A percentile compares a stretch with the other conserved stretches of the same genome.
phyloP scores from a whole-genome alignment of 1,140 invertebrate genomes.

The Pogonomyrmex californicus region DNA sequence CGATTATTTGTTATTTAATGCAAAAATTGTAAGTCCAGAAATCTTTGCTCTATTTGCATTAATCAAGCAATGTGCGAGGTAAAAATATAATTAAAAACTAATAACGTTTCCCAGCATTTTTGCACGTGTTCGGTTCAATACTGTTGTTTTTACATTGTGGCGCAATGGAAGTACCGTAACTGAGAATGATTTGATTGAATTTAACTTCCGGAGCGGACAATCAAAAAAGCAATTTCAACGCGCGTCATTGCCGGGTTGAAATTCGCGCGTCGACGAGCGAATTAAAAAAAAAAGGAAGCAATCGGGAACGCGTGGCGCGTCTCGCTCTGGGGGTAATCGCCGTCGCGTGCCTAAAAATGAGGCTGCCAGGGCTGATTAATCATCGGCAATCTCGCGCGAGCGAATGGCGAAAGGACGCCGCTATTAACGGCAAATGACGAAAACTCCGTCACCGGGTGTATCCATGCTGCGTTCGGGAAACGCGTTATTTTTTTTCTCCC shows the following conservation, averaged over 20 bases:
- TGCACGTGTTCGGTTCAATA: slow-evolving; percentile 1
- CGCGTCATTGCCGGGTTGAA: slow-evolving; percentile 48
- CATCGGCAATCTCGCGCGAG: slow-evolving; percentile 82
- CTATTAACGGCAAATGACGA: slow-evolving; percentile 82
- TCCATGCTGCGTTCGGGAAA: slow-evolving; percentile 41
- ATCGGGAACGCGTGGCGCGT: slow-evolving; percentile 60
- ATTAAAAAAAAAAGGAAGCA: slow-evolving; percentile 60
- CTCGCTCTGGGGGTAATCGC: slow-evolving; percentile 71
- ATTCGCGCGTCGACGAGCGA: slow-evolving; percentile 47
- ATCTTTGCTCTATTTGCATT: background rate
- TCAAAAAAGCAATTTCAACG: slow-evolving; percentile 64
- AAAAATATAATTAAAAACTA: slow-evolving; percentile 43
- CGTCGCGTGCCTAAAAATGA: slow-evolving; percentile 81
- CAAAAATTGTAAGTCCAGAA: background rate
- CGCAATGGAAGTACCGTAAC: slow-evolving; percentile 47
- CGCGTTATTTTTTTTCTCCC: slow-evolving; percentile 63
- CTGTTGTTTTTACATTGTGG: slow-evolving; percentile 27
- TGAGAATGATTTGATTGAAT: slow-evolving; percentile 63
- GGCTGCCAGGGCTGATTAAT: slow-evolving; percentile 82
- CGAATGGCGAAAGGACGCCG: slow-evolving; percentile 78
- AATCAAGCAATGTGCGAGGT: background rate
- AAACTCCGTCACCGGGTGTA: slow-evolving; percentile 79
- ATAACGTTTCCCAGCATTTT: slow-evolving; percentile 17
- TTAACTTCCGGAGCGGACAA: slow-evolving; percentile 60
- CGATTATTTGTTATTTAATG: background rate